phyloP scores from a whole-genome alignment of 1,140 invertebrate genomes.

The Drosophila obscura region DNA sequence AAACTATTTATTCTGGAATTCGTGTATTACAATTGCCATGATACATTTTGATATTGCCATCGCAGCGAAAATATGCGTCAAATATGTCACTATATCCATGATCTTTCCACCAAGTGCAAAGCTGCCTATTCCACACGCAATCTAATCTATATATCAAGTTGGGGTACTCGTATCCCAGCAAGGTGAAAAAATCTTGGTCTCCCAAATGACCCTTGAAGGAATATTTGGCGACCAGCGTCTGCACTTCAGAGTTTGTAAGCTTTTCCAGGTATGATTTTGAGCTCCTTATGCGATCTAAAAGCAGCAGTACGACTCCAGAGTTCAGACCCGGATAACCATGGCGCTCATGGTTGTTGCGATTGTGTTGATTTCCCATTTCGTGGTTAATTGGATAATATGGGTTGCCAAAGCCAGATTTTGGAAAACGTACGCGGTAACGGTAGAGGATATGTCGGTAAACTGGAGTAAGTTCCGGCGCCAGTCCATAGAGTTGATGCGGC shows the following conservation, averaged over 20 bases:
- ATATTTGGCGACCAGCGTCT: conserved; percentile 88
- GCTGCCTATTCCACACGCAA: conserved; percentile 93
- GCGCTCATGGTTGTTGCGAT: conserved; percentile 37
- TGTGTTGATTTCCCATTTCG: conserved; percentile 43
- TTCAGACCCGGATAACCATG: conserved; percentile 91
- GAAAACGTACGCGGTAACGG: conserved; percentile 87
- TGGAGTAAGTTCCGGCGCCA: conserved; percentile 91
- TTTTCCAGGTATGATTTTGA: conserved; percentile 87
- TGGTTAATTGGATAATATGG: conserved; percentile 76
- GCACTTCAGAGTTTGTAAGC: conserved; percentile 85
- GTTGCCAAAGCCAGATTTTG: conserved; percentile 86
- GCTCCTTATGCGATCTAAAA: conserved; percentile 88
- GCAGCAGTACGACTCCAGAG: conserved; percentile 91
- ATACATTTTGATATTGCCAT: conserved; percentile 89
- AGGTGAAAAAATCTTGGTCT: conserved; percentile 94
- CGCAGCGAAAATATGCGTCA: conserved; percentile 90
- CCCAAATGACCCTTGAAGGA: conserved; percentile 91
- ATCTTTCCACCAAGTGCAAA: conserved; percentile 93
- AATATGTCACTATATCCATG: conserved; percentile 92
- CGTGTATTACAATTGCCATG: conserved; percentile 94
- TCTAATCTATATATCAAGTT: conserved; percentile 90
- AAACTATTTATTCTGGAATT: conserved; percentile 86
- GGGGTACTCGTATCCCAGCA: conserved; percentile 89
- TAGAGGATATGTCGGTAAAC: conserved; percentile 92
- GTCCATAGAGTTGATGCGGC: conserved; percentile 88